A percentile compares a stretch with the other conserved stretches of the same genome.
Conservation (phyloP, 2,888 invertebrate genomes). For the Acleris sparsana region DNA sequence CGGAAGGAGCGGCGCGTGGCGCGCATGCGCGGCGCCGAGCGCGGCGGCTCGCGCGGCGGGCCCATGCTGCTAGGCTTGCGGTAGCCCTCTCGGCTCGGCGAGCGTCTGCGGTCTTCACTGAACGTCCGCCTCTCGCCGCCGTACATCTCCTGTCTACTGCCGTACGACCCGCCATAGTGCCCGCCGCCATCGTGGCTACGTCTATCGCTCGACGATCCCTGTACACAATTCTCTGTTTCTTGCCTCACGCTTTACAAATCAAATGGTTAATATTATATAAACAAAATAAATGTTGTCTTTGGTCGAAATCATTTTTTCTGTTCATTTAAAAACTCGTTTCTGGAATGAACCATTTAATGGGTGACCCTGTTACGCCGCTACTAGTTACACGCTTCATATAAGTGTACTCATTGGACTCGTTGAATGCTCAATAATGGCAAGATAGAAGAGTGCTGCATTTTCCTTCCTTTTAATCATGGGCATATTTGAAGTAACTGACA, state of each 20-base stretch:
- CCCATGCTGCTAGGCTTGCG: constrained; percentile 79
- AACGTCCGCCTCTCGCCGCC: constrained; percentile 76
- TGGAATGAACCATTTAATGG: constrained; percentile 21
- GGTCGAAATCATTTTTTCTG: constrained; percentile 25
- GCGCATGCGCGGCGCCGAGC: constrained; percentile 70
- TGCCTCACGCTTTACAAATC: constrained; percentile 60
- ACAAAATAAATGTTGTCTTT: constrained; percentile 39
- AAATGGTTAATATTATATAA: constrained; percentile 49
- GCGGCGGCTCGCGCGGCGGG: constrained; percentile 73
- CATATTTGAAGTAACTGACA: constrained; percentile 12
- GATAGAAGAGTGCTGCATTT: constrained; percentile 22
- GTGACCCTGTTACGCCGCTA: constrained; percentile 26
- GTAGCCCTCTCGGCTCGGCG: constrained; percentile 77
- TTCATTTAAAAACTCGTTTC: constrained; percentile 19
- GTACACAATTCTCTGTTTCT: constrained; percentile 79
- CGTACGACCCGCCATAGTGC: constrained; percentile 81
- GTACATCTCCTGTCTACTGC: constrained; percentile 83
- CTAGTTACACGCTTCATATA: constrained; percentile 15
- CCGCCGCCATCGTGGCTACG: constrained; percentile 83
- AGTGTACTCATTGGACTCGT: constrained; percentile 17
- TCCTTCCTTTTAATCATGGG: constrained; percentile 30
- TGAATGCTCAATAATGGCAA: constrained; percentile 26
- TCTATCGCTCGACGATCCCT: constrained; percentile 82
- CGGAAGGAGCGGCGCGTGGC: constrained; percentile 82
- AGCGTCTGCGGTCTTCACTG: constrained; percentile 82